Evolutionary conservation across 2,797 vertebrate genomes (phyloP).

Genomic region (Tolypeutes matacus): DNA sequence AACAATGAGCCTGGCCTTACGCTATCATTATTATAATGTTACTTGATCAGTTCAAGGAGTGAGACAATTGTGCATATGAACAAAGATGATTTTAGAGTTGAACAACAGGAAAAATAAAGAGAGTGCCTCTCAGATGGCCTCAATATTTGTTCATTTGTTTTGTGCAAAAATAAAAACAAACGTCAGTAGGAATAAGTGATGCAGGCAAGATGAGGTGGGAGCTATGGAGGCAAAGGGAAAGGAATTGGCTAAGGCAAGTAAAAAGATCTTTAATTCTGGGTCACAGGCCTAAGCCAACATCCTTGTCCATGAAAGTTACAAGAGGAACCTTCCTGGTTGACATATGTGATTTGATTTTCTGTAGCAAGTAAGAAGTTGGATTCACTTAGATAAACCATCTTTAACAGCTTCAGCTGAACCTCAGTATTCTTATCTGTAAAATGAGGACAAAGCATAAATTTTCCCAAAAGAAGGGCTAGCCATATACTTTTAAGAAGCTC

Average conservation of each 20-base stretch:
- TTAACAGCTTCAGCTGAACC: no score
- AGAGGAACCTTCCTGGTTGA: rapidly evolving
- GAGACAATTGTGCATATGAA: not conserved
- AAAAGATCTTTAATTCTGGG: not conserved
- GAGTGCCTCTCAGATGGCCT: not conserved
- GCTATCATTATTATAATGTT: not conserved
- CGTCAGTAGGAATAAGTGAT: not conserved
- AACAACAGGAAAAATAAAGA: not conserved
- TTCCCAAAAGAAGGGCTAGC: not conserved
- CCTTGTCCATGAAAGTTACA: not conserved
- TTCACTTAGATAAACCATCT: not conserved
- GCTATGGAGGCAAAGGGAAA: not conserved
- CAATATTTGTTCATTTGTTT: not conserved
- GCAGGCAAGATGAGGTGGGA: rapidly evolving
- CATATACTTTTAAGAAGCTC: not conserved
- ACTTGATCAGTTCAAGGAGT: not conserved
- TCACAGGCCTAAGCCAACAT: rapidly evolving
- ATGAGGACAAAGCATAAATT: not conserved
- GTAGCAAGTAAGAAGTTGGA: not conserved
- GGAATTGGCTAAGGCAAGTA: no score
- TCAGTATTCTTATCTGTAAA: not conserved
- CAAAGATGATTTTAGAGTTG: not conserved
- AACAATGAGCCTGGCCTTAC: not conserved
- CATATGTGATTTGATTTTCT: not conserved
- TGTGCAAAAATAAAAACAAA: not conserved